These are phyloP conservation scores for Cecidostiba fungosa DNA, from an alignment of 2,888 invertebrate species.

Conservation along the genomic window DNA sequence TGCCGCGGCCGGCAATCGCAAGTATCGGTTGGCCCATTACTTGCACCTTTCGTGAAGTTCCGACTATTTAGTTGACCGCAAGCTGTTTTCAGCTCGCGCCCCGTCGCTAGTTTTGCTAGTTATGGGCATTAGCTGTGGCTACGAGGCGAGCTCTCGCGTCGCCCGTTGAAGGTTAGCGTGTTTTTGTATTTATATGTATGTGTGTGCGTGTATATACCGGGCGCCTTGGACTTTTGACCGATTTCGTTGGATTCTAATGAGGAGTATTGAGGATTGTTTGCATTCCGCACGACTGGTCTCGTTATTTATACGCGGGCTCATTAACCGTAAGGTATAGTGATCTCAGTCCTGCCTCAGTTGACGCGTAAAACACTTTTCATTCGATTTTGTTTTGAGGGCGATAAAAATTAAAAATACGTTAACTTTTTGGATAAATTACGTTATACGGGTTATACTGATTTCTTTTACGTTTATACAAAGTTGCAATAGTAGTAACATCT, in stretches of 20 bases:
- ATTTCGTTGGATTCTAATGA: conserved; percentile 34
- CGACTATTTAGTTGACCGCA: conserved; percentile 45
- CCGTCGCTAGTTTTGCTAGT: conserved; percentile 40
- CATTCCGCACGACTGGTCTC: neutral
- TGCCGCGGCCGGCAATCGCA: neutral
- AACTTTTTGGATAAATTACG: no score
- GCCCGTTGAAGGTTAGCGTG: neutral
- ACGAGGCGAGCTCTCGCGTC: neutral
- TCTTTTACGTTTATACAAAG: no score
- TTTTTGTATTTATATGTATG: neutral
- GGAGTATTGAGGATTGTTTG: conserved; percentile 17
- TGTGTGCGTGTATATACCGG: neutral
- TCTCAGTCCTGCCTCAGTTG: neutral
- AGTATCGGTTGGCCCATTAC: conserved; percentile 44
- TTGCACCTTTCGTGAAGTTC: conserved; percentile 47
- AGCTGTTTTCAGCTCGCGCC: conserved; percentile 32
- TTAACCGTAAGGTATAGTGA: neutral
- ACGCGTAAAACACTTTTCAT: neutral
- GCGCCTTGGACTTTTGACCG: conserved; percentile 15
- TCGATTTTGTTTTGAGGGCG: no score
- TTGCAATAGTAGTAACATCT: no score
- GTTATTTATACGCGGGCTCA: neutral
- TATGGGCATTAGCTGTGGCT: conserved; percentile 46
- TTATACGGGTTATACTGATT: no score
- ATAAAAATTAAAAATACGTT: no score